Conservation (phyloP, 1,140 invertebrate genomes). For the Nephila pilipes region DNA sequence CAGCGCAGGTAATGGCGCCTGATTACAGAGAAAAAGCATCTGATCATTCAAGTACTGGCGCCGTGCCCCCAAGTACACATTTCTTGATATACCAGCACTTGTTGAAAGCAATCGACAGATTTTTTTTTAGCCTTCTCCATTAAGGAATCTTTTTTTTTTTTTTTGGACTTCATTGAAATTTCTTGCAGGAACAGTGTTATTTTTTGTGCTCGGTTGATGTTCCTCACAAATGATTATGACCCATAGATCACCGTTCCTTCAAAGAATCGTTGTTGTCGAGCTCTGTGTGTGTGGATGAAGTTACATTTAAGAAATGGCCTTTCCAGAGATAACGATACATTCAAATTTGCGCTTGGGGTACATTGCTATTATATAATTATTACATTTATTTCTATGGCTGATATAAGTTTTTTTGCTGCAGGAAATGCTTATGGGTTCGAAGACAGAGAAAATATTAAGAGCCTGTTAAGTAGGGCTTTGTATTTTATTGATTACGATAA, state of each 20-base stretch:
- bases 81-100: conserved; percentile 64
- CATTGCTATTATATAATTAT: background rate
- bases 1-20: conserved; percentile 69
- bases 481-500: background rate
- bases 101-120: conserved; percentile 48
- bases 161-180: conserved; percentile 69
- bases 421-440: background rate
- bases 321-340: conserved; percentile 58
- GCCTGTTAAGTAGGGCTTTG: background rate
- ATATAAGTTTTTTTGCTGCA: background rate
- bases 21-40: conserved; percentile 64
- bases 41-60: conserved; percentile 54
- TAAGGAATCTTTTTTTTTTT: conserved; percentile 47
- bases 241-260: conserved; percentile 56
- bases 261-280: conserved; percentile 50
- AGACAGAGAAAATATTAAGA: background rate
- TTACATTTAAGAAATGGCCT: conserved; percentile 38
- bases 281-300: background rate
- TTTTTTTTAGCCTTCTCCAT: conserved; percentile 55
- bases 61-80: conserved; percentile 62
- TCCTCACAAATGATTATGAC: conserved; percentile 75
- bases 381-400: background rate
- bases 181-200: conserved; percentile 63
- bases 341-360: background rate
- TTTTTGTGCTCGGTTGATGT: conserved; percentile 63